A percentile compares a stretch with the other conserved stretches of the same genome.
phyloP scores from a whole-genome alignment of 2,113 vertebrate species.

The Sprattus sprattus region DNA sequence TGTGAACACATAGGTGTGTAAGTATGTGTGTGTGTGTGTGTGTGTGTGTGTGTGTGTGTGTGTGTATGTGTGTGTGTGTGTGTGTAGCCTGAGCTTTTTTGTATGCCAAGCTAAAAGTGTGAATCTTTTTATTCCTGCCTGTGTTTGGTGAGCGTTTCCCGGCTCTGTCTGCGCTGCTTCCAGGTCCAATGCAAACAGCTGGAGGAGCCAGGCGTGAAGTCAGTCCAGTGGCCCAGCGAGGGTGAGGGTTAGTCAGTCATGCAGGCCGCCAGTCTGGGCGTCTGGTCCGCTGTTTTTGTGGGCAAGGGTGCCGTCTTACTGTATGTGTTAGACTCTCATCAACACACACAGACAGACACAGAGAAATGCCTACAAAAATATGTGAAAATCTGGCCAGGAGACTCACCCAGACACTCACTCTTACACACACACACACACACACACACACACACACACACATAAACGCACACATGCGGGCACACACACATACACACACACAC shows the following conservation, averaged over 20 bases:
- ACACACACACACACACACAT: neutral
- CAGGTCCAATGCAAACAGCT: conserved; percentile 58
- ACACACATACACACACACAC: neutral
- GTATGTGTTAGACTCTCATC: conserved; percentile 28
- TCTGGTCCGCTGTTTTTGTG: conserved; percentile 62
- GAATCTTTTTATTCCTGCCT: conserved; percentile 33
- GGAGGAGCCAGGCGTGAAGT: conserved; percentile 60
- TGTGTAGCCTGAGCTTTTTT: neutral
- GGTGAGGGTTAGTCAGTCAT: conserved; percentile 30
- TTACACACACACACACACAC: neutral
- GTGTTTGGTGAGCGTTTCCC: conserved; percentile 26
- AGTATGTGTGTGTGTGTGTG: conserved; percentile 5
- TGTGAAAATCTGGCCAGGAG: neutral
- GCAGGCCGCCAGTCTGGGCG: conserved; percentile 48
- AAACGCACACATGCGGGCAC: neutral
- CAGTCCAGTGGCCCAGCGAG: conserved; percentile 35
- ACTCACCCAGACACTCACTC: conserved; percentile 7
- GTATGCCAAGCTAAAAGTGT: conserved; percentile 8
- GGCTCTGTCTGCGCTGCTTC: conserved; percentile 47
- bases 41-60: neutral
- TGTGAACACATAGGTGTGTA: conserved; percentile 1
- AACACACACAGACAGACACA: conserved; percentile 22
- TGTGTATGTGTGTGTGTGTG: conserved; percentile 11
- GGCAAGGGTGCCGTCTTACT: conserved; percentile 43
- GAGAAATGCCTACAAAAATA: conserved; percentile 19